phyloP scores from a whole-genome alignment of 1,140 invertebrate species.

The Drosophila auraria region DNA sequence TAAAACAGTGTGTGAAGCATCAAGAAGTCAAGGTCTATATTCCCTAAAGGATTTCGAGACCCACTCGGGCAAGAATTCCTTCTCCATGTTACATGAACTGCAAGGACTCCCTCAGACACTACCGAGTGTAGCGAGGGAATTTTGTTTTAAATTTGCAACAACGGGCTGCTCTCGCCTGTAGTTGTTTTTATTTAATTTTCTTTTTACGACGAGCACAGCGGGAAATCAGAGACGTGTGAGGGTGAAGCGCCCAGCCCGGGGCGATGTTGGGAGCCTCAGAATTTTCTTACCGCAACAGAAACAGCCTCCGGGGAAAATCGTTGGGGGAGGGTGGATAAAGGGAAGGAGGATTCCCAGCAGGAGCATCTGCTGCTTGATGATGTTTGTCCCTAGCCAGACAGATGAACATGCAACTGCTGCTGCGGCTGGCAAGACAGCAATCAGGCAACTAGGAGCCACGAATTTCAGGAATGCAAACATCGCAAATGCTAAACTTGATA shows the following conservation, averaged over 20 bases:
- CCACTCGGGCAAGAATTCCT: background rate
- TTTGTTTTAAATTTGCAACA: slow-evolving; percentile 70
- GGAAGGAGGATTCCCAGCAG: slow-evolving; percentile 18
- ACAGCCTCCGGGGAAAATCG: slow-evolving; percentile 25
- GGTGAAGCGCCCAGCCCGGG: slow-evolving; percentile 7
- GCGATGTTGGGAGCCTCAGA: slow-evolving; percentile 29
- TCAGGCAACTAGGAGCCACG: slow-evolving; percentile 34
- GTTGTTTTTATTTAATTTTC: slow-evolving; percentile 81
- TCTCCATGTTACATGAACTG: slow-evolving; percentile 3
- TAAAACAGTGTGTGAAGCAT: background rate
- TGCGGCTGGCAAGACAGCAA: slow-evolving; percentile 48
- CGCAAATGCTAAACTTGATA: slow-evolving; percentile 36
- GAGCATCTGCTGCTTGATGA: slow-evolving; percentile 45
- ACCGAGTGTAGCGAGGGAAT: slow-evolving; percentile 27
- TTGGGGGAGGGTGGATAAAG: background rate
- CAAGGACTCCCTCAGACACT: slow-evolving; percentile 3
- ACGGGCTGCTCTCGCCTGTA: slow-evolving; percentile 53
- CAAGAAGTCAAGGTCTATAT: background rate
- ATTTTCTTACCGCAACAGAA: slow-evolving; percentile 44
- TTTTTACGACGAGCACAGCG: slow-evolving; percentile 57
- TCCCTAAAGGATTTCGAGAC: background rate
- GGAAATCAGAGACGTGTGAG: slow-evolving; percentile 30
- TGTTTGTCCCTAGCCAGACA: slow-evolving; percentile 50
- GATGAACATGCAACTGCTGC: slow-evolving; percentile 56
- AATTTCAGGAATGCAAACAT: slow-evolving; percentile 41